phyloP scores from a whole-genome alignment of 2,113 vertebrate genomes.

The Rhadina sibilatrix region DNA sequence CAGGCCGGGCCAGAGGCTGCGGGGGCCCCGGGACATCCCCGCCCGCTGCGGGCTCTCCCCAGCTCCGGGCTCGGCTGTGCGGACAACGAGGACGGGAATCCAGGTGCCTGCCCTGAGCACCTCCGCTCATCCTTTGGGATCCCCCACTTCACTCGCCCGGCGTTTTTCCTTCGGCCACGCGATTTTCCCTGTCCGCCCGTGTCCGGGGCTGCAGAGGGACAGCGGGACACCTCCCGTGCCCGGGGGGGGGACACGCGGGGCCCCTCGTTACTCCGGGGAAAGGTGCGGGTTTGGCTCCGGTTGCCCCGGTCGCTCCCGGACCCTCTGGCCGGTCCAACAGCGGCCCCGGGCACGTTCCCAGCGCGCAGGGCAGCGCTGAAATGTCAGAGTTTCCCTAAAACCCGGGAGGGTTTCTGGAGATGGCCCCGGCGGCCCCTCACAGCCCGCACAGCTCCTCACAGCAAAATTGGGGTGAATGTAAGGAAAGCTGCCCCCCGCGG shows the following conservation, averaged over 20 bases:
- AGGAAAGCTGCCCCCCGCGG: not conserved
- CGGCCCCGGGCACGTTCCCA: not conserved
- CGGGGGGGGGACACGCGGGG: accelerated
- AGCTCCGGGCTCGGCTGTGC: not conserved
- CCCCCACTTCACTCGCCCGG: accelerated
- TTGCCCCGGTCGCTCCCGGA: accelerated
- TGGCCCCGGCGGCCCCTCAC: accelerated
- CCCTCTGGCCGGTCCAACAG: not conserved
- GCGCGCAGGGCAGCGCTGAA: not conserved
- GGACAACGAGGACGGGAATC: not conserved
- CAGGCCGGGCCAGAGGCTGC: not conserved
- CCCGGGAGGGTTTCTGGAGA: accelerated
- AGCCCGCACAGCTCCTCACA: accelerated
- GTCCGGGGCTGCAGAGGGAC: not conserved
- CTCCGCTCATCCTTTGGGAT: not conserved
- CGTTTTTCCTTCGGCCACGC: not conserved
- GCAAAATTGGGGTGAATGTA: not conserved
- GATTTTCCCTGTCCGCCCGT: accelerated
- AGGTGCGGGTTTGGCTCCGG: not conserved
- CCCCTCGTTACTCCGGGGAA: not conserved
- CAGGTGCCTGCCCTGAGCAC: accelerated
- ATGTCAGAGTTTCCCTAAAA: not conserved
- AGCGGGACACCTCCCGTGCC: not conserved
- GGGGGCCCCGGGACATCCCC: too few relatives aligned
- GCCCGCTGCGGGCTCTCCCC: too few relatives aligned